These are phyloP conservation scores for Ahaetulla prasina DNA, from an alignment of 2,113 vertebrate species.

Conservation along the genomic window DNA sequence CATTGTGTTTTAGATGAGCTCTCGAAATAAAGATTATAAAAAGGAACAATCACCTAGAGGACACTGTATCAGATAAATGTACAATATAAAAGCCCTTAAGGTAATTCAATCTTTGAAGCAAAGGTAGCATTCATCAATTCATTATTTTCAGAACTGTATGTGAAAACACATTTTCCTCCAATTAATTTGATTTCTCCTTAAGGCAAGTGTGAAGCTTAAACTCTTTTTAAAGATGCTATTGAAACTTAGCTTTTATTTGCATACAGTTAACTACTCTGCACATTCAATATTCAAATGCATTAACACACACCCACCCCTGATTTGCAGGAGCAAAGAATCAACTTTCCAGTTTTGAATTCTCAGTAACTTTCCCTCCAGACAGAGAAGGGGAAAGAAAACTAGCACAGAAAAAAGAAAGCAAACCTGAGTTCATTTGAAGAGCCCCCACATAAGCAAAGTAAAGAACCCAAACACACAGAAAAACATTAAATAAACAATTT, in stretches of 20 bases:
- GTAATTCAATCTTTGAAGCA: background rate
- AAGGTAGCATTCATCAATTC: background rate
- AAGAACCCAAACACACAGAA: background rate
- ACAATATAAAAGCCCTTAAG: background rate
- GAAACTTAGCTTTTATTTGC: background rate
- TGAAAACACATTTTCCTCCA: background rate
- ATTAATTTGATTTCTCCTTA: background rate
- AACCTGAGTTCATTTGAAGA: conserved; percentile 32
- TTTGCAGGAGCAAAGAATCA: background rate
- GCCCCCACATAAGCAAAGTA: background rate
- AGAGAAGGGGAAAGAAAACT: background rate
- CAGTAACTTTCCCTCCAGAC: background rate
- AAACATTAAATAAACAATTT: background rate
- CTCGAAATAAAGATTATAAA: background rate
- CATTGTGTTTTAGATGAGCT: background rate
- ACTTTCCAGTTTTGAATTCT: background rate
- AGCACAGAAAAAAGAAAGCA: background rate
- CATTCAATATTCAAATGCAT: background rate
- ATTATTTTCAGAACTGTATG: background rate
- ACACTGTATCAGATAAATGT: background rate
- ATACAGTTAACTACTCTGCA: background rate
- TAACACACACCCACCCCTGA: background rate
- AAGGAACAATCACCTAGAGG: background rate
- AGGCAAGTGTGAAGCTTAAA: background rate
- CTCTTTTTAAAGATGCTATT: background rate